phyloP scores from a whole-genome alignment of 2,113 vertebrate species.

The Corythaixoides concolor region DNA sequence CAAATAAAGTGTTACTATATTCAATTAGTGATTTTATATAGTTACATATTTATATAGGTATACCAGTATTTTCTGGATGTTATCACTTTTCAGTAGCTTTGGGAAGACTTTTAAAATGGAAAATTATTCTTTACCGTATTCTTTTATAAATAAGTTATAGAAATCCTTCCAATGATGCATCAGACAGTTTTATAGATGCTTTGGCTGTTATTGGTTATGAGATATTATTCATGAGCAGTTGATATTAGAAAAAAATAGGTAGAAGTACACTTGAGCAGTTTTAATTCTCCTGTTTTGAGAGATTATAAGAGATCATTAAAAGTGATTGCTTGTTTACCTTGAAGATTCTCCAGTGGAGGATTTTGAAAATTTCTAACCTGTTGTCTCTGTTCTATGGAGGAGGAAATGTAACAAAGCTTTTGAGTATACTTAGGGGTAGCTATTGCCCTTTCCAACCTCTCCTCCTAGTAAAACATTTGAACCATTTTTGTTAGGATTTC shows the following conservation, averaged over 20 bases:
- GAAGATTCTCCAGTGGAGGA: neutral
- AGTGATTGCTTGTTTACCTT: neutral
- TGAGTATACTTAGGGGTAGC: neutral
- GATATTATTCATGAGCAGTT: neutral
- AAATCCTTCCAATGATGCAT: neutral
- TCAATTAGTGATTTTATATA: neutral
- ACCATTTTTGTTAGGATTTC: neutral
- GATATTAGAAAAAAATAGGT: neutral
- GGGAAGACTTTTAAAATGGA: neutral
- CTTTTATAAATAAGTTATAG: neutral
- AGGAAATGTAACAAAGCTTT: neutral
- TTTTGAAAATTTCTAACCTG: neutral
- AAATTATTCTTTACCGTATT: neutral
- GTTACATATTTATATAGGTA: neutral
- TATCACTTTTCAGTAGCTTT: neutral
- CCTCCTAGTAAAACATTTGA: neutral
- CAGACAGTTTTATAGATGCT: neutral
- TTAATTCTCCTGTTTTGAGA: neutral
- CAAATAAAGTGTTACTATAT: neutral
- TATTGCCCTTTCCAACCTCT: neutral
- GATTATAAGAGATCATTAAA: neutral
- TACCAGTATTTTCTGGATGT: neutral
- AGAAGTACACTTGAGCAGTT: neutral
- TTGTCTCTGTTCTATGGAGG: neutral
- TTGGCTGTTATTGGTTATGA: neutral